These are phyloP conservation scores for Scomberomorus guttatus DNA, from an alignment of 2,797 vertebrate genomes.

Conservation along the genomic window DNA sequence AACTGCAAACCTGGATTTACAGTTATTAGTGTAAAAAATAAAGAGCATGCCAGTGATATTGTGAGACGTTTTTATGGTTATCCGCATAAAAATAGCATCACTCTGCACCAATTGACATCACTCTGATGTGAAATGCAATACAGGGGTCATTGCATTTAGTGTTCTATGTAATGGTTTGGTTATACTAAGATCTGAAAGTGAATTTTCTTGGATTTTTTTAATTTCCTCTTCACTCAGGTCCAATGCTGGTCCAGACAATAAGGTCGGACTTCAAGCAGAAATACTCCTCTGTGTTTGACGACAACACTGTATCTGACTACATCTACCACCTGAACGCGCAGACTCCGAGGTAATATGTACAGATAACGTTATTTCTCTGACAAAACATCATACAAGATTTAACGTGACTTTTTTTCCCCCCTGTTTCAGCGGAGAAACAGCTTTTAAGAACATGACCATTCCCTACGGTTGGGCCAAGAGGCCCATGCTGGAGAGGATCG, in stretches of 20 bases:
- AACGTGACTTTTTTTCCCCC: not conserved
- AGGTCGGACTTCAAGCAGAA: slow-evolving; percentile 97
- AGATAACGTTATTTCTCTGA: not conserved
- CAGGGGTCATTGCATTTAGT: no score
- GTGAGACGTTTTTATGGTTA: not conserved
- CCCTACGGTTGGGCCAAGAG: slow-evolving; percentile 94
- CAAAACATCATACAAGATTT: no score
- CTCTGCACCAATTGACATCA: not conserved
- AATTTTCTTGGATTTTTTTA: not conserved
- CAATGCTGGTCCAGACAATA: slow-evolving; percentile 91
- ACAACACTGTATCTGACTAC: slow-evolving; percentile 94
- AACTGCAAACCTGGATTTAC: not conserved
- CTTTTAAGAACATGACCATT: slow-evolving; percentile 96
- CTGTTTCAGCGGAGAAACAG: slow-evolving; percentile 90
- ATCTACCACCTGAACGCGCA: slow-evolving; percentile 97
- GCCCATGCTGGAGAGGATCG: slow-evolving; percentile 92
- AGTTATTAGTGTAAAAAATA: not conserved
- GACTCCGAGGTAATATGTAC: slow-evolving; percentile 88
- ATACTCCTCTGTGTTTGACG: slow-evolving; percentile 91
- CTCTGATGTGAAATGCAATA: not conserved
- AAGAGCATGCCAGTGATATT: not conserved
- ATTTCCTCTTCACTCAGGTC: slow-evolving; percentile 80
- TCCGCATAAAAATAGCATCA: not conserved
- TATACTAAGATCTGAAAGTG: not conserved
- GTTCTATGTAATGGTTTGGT: not conserved